Conservation (phyloP, 2,113 vertebrate genomes). For the Gobio gobio region DNA sequence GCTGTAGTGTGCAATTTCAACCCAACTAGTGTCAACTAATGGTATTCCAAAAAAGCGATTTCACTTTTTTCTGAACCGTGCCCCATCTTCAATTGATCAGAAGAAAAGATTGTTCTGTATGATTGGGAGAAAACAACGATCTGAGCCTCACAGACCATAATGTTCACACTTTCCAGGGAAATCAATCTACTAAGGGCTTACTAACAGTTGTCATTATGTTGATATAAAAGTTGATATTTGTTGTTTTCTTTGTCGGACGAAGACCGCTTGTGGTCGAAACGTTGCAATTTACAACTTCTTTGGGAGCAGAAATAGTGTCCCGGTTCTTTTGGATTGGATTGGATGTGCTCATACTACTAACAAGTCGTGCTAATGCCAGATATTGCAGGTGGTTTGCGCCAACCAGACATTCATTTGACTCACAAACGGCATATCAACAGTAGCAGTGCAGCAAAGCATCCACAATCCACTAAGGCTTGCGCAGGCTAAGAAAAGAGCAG, state of each 20-base stretch:
- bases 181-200: too few species aligned
- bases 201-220: too few species aligned
- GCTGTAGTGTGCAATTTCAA: background rate
- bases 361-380: background rate
- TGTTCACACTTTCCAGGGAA: too few species aligned
- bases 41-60: background rate
- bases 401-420: background rate
- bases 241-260: too few species aligned
- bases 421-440: background rate
- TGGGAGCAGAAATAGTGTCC: too few species aligned
- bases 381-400: background rate
- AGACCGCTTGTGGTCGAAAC: too few species aligned
- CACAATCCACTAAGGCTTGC: background rate
- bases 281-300: too few species aligned
- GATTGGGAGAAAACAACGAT: too few species aligned
- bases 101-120: background rate
- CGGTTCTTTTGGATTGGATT: too few species aligned
- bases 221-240: too few species aligned
- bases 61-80: background rate
- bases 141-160: too few species aligned
- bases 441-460: background rate
- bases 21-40: background rate
- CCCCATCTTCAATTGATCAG: background rate
- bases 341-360: too few species aligned
- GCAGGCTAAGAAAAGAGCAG: constrained; percentile 27